phyloP scores from a whole-genome alignment of 2,113 vertebrate genomes.

The Periophthalmodon schlosseri region DNA sequence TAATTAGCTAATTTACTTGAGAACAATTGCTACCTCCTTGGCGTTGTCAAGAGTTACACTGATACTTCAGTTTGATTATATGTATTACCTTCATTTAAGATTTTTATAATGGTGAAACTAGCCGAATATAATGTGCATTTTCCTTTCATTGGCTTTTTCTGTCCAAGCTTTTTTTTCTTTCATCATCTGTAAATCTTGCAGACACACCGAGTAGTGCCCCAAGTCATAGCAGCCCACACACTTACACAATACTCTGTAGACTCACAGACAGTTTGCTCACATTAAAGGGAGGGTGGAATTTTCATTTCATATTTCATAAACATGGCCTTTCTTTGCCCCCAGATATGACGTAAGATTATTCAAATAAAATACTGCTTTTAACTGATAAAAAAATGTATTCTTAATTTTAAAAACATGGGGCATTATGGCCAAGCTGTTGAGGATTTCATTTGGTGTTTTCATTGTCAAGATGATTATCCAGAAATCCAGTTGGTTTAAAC shows the following conservation, averaged over 20 bases:
- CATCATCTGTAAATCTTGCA: constrained; percentile 35
- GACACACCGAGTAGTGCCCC: constrained; percentile 17
- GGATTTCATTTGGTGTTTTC: too few relatives aligned
- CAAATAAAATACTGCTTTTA: too few relatives aligned
- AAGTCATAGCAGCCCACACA: constrained; percentile 41
- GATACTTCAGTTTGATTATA: constrained; percentile 59
- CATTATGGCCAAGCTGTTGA: too few relatives aligned
- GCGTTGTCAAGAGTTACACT: constrained; percentile 42
- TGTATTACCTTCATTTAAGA: constrained; percentile 47
- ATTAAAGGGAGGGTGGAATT: constrained; percentile 10
- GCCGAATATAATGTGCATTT: constrained; percentile 32
- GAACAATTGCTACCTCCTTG: constrained; percentile 49
- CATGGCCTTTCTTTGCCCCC: too few relatives aligned
- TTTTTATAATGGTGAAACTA: constrained; percentile 30
- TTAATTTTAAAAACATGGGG: too few relatives aligned
- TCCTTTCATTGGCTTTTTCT: constrained; percentile 57
- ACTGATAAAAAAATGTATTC: too few relatives aligned
- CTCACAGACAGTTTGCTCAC: constrained; percentile 17
- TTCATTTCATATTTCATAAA: too few relatives aligned
- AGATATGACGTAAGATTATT: too few relatives aligned
- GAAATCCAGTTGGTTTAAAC: too few relatives aligned
- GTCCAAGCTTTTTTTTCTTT: constrained; percentile 47
- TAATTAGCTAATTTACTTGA: constrained; percentile 26
- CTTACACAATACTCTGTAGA: constrained; percentile 16
- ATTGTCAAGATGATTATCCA: too few relatives aligned